phyloP scores from a whole-genome alignment of 1,140 invertebrate genomes.

The Pomacea maculata region DNA sequence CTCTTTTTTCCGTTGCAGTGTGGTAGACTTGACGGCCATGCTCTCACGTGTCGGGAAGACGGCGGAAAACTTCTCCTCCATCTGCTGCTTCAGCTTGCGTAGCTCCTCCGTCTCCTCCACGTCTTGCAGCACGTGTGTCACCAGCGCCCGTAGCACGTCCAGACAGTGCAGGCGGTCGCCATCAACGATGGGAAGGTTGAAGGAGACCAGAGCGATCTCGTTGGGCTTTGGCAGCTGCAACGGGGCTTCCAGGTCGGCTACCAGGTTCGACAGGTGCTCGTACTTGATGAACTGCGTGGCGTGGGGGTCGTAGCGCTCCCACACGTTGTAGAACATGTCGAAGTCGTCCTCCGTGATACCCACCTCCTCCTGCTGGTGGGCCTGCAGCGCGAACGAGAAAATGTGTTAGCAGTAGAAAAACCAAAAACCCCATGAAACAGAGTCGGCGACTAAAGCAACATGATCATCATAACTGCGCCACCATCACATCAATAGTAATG shows the following conservation, averaged over 20 bases:
- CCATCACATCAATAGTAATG: too few relatives aligned
- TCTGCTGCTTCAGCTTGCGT: slow-evolving; percentile 86
- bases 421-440: too few relatives aligned
- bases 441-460: too few relatives aligned
- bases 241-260: slow-evolving; percentile 91
- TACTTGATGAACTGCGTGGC: slow-evolving; percentile 96
- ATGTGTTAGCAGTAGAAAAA: too few relatives aligned
- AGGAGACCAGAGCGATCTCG: slow-evolving; percentile 92
- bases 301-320: slow-evolving; percentile 96
- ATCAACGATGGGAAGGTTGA: slow-evolving; percentile 93
- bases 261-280: slow-evolving; percentile 91
- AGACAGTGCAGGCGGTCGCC: slow-evolving; percentile 96
- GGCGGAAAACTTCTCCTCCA: slow-evolving; percentile 94
- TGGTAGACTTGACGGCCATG: slow-evolving; percentile 92
- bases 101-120: slow-evolving; percentile 95
- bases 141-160: slow-evolving; percentile 91
- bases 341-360: slow-evolving; percentile 97
- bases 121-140: slow-evolving; percentile 88
- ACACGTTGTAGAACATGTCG: slow-evolving; percentile 97
- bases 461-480: too few relatives aligned
- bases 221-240: slow-evolving; percentile 91
- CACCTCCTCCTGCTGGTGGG: slow-evolving; percentile 91
- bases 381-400: slow-evolving; percentile 66
- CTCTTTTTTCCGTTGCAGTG: slow-evolving; percentile 93
- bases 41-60: slow-evolving; percentile 94